These are phyloP conservation scores for Excalfactoria chinensis DNA, from an alignment of 2,113 vertebrate species.

Conservation along the genomic window DNA sequence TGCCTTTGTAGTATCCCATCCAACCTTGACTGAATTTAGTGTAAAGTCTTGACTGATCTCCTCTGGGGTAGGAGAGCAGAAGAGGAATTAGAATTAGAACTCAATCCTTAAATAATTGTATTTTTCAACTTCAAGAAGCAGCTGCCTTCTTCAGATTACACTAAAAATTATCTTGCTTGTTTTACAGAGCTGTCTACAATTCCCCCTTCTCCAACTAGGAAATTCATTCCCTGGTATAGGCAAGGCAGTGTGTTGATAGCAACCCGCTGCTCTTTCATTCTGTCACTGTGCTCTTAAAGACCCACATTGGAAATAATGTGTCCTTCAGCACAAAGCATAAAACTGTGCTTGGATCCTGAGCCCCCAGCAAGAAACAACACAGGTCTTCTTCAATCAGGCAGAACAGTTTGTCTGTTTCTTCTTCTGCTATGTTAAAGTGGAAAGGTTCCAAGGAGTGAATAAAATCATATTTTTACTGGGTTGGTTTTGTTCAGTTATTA, in stretches of 20 bases:
- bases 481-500: conserved; percentile 15
- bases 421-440: conserved; percentile 53
- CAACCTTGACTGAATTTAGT: conserved; percentile 27
- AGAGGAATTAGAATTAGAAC: conserved; percentile 52
- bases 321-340: neutral
- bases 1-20: conserved; percentile 9
- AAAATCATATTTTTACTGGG: conserved; percentile 33
- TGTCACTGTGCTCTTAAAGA: conserved; percentile 19
- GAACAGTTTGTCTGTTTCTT: conserved; percentile 58
- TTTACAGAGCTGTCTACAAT: conserved; percentile 39
- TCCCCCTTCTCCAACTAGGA: conserved; percentile 36
- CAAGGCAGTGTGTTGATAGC: conserved; percentile 49
- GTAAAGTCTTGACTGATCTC: conserved; percentile 52
- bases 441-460: conserved; percentile 33
- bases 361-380: neutral
- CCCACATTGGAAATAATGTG: neutral
- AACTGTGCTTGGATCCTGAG: conserved; percentile 7
- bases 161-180: conserved; percentile 58
- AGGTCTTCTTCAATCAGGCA: neutral
- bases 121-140: conserved; percentile 57
- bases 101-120: conserved; percentile 67
- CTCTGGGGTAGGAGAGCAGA: neutral
- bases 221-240: conserved; percentile 42
- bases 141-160: conserved; percentile 60
- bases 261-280: conserved; percentile 31